Conservation (phyloP, 1,140 invertebrate genomes). For the Armadillidium nasatum region DNA sequence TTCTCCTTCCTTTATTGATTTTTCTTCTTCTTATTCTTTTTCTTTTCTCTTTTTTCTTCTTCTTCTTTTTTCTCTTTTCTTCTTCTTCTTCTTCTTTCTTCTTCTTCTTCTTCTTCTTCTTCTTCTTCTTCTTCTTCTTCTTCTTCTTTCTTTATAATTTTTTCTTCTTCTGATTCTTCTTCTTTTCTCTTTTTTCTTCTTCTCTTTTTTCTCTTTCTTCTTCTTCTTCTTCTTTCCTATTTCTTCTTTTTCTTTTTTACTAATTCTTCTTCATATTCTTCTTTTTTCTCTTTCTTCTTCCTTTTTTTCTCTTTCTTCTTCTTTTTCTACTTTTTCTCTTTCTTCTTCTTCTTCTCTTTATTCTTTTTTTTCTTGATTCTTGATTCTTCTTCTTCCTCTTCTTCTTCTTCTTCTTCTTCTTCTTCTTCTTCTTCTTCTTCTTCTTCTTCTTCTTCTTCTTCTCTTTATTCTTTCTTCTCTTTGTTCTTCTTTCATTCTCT, state of each 20-base stretch:
- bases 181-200: background rate
- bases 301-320: background rate
- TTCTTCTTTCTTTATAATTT: no score
- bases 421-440: constrained; percentile 14
- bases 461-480: no score
- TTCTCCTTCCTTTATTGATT: background rate
- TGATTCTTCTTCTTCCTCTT: background rate
- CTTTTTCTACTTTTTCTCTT: background rate
- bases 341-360: background rate
- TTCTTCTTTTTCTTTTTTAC: constrained; percentile 5
- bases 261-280: background rate
- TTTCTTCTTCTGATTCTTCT: no score
- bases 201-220: background rate
- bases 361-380: no score
- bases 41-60: no score
- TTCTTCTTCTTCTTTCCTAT: constrained; percentile 5
- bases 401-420: constrained; percentile 10
- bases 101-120: constrained; percentile 14
- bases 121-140: background rate
- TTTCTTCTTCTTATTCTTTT: no score
- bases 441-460: constrained; percentile 14
- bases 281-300: no score
- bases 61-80: background rate
- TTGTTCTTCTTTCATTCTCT: no score
- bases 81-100: constrained; percentile 12